Conservation (phyloP, 1,140 invertebrate genomes). For the Aporrectodea caliginosa region DNA sequence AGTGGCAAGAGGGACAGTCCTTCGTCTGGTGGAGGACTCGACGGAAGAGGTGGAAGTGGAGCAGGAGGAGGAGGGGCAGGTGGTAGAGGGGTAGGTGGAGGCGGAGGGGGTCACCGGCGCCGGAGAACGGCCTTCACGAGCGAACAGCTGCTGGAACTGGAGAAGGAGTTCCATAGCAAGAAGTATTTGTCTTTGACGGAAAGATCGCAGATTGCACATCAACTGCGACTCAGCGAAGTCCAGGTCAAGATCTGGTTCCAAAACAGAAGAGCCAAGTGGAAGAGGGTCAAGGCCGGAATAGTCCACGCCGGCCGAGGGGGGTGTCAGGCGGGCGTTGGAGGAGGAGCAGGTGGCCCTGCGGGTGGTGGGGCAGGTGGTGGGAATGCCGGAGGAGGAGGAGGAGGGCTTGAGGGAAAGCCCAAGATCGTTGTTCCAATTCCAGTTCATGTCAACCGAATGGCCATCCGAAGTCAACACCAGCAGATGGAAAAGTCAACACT, state of each 20-base stretch:
- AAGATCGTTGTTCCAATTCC: constrained; percentile 96
- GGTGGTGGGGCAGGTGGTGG: constrained; percentile 30
- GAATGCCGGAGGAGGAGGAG: constrained; percentile 26
- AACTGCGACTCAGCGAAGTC: constrained; percentile 86
- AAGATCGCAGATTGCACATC: constrained; percentile 87
- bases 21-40: neutral
- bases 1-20: no score
- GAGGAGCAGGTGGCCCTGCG: neutral
- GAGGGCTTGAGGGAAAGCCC: constrained; percentile 42
- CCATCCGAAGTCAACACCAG: constrained; percentile 86
- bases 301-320: constrained; percentile 55
- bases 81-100: no score
- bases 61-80: neutral
- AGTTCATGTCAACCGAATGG: constrained; percentile 90
- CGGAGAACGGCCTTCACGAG: constrained; percentile 91
- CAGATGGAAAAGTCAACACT: constrained; percentile 55
- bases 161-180: constrained; percentile 95
- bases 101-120: constrained; percentile 62
- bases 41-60: neutral
- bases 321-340: constrained; percentile 51
- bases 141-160: constrained; percentile 88
- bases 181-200: constrained; percentile 94
- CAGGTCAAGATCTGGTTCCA: constrained; percentile 96
- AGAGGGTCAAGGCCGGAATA: constrained; percentile 81
- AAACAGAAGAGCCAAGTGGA: constrained; percentile 94